Percentiles rank a stretch among this genome's conserved stretches.
Conservation (phyloP, 2,888 invertebrate genomes). For the Thecophora atra region DNA sequence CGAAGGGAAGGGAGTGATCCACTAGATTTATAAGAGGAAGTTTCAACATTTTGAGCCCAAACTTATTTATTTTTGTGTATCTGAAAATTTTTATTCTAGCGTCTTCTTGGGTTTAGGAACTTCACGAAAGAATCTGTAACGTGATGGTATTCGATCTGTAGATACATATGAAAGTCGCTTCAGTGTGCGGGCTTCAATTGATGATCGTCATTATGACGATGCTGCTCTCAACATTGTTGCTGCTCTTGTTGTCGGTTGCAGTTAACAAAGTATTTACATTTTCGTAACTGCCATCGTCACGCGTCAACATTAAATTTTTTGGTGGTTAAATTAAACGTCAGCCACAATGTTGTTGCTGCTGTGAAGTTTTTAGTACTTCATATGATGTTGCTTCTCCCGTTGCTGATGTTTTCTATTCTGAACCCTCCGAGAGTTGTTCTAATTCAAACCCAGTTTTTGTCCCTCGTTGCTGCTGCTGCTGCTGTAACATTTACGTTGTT, state of each 20-base stretch:
- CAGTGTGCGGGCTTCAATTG: background rate
- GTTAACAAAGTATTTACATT: conserved; percentile 59
- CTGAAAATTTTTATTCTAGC: too few species aligned
- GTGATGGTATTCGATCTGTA: too few species aligned
- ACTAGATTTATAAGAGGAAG: too few species aligned
- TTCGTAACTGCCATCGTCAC: conserved; percentile 58
- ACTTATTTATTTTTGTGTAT: too few species aligned
- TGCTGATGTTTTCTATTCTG: conserved; percentile 3
- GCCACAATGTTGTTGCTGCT: conserved; percentile 9
- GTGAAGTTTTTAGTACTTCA: background rate
- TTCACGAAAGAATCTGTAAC: too few species aligned
- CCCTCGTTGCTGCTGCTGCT: conserved; percentile 6
- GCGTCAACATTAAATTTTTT: conserved; percentile 63
- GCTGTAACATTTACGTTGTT: conserved; percentile 7
- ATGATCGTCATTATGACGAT: background rate
- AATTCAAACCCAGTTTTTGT: background rate
- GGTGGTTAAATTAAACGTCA: conserved; percentile 42
- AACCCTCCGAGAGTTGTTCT: conserved; percentile 7
- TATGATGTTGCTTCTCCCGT: conserved; percentile 13
- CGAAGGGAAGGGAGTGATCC: too few species aligned
- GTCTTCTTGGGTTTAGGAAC: too few species aligned
- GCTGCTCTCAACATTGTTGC: conserved; percentile 5
- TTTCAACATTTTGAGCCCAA: too few species aligned
- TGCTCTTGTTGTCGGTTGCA: conserved; percentile 43
- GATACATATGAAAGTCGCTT: too few species aligned